Base-by-base conservation (phyloP, 1,140 invertebrate species). In the Drosophila triauraria region DNA sequence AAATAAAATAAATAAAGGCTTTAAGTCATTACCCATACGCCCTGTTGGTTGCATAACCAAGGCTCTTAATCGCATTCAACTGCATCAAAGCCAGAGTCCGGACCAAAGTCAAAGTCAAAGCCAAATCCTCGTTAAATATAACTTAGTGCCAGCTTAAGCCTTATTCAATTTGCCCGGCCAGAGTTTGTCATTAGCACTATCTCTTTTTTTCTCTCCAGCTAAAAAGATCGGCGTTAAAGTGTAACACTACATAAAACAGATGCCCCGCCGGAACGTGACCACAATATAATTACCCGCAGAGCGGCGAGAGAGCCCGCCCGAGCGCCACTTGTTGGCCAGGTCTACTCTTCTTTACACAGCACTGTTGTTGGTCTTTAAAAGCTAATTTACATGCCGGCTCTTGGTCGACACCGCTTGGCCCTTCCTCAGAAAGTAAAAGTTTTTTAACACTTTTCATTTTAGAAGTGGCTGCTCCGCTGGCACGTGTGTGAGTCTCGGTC, bases 241-340 rank as follows among this genome's bases (percentile, higher is more conserved):
- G 88, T 91, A 91, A 88, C 88, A 91, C 81, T 62, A 64, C 70
- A 82, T 88, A 82, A 91, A 91, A 69, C 78, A 88, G 88, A 91
- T 91, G 88, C 88, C 78, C 53, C 54, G 75, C 65, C 53, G 51
- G 76, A 84, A 91, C 88, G 88, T 91, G 88, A 91, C 88, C 88
- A 78, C 83, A 87, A 91, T 91, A 91, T 87, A 91, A 91, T 91
- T 91, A 91, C 83, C 88, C 72, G 72, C 75, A 76, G 76, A 0
- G 20, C 20, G 20, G 20, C 20, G 20, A 20, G 20, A 20, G 20
- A 20, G 20, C 20, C 20, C 20, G 20, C 53, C 4, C 71, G 69
- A 71, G 77, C 78, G 79, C 82, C 86, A 91, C 82, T 77, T 91
- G 81, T 81, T 91, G 78, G 68, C 60, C 61, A 47, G 50, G 58